Percentiles rank a stretch among this genome's conserved stretches.
Evolutionary conservation across 2,888 invertebrate genomes (phyloP).

Genomic region (Lacanobia wlatinum): DNA sequence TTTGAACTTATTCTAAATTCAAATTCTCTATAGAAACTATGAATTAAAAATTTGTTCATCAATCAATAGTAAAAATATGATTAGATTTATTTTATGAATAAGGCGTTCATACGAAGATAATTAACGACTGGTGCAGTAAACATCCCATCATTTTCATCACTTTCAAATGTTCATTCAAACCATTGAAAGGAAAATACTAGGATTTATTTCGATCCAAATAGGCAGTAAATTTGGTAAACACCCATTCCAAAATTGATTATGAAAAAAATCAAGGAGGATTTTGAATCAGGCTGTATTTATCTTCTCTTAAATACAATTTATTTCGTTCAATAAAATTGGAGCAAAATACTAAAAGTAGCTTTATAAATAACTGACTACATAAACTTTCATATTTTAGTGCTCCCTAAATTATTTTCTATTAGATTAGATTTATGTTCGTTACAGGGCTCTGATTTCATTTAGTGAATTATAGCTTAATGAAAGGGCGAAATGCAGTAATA

Average conservation of each 20-base stretch:
- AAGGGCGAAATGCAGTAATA: constrained; percentile 43
- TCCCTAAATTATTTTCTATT: constrained; percentile 48
- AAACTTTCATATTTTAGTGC: constrained; percentile 36
- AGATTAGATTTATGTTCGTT: constrained; percentile 53
- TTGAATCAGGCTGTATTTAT: neutral
- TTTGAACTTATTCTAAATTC: too few species aligned
- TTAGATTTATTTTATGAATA: too few species aligned
- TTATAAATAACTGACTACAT: constrained; percentile 7
- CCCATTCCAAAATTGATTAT: neutral
- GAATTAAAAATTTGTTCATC: too few species aligned
- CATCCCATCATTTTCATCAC: too few species aligned
- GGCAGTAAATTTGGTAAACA: neutral
- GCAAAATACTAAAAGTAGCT: neutral
- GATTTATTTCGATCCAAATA: neutral
- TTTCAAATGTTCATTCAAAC: too few species aligned
- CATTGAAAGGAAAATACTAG: too few species aligned
- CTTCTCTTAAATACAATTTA: neutral
- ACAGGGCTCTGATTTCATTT: constrained; percentile 48
- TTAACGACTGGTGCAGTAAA: too few species aligned
- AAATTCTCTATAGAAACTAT: too few species aligned
- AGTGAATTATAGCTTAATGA: constrained; percentile 43
- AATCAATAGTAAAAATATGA: too few species aligned
- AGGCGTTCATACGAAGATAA: too few species aligned
- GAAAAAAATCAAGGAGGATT: neutral
- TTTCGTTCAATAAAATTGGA: too few species aligned